Percentiles rank a stretch among this genome's conserved stretches.
Conservation (phyloP, 2,888 invertebrate genomes). For the Ligdia adustata region DNA sequence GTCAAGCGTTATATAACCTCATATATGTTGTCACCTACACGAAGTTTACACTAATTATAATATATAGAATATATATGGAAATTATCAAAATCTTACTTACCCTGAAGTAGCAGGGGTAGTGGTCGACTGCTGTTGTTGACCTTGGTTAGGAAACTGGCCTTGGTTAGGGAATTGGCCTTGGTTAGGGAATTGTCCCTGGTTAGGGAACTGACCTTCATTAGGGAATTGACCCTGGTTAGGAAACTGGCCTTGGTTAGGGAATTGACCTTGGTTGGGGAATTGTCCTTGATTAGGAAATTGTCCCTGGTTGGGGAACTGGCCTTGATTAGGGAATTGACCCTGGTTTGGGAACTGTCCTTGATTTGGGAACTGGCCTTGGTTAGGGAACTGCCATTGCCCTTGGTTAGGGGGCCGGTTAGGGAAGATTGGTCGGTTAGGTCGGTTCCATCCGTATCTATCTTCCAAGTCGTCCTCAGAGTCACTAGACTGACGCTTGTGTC, state of each 20-base stretch:
- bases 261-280: slow-evolving; percentile 29
- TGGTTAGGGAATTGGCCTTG: slow-evolving; percentile 12
- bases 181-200: slow-evolving; percentile 1
- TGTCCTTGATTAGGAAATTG: slow-evolving; percentile 30
- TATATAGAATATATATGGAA: too few relatives aligned
- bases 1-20: too few relatives aligned
- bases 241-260: slow-evolving; percentile 27
- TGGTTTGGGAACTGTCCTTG: slow-evolving; percentile 32
- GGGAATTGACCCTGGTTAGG: slow-evolving; percentile 29
- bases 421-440: slow-evolving; percentile 20
- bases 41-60: too few relatives aligned
- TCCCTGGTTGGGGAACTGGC: slow-evolving; percentile 29
- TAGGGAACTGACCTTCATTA: slow-evolving; percentile 7
- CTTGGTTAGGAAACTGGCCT: background rate
- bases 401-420: too few relatives aligned
- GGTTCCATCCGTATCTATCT: slow-evolving; percentile 58
- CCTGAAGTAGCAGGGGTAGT: background rate
- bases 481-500: slow-evolving; percentile 49
- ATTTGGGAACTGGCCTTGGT: slow-evolving; percentile 24
- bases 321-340: slow-evolving; percentile 20
- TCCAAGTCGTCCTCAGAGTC: slow-evolving; percentile 50
- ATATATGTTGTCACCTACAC: too few relatives aligned
- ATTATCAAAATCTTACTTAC: background rate
- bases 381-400: slow-evolving; percentile 31
- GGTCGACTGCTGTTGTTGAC: background rate